Conservation (phyloP, 2,888 invertebrate species). For the Meiosimyza platycephala region DNA sequence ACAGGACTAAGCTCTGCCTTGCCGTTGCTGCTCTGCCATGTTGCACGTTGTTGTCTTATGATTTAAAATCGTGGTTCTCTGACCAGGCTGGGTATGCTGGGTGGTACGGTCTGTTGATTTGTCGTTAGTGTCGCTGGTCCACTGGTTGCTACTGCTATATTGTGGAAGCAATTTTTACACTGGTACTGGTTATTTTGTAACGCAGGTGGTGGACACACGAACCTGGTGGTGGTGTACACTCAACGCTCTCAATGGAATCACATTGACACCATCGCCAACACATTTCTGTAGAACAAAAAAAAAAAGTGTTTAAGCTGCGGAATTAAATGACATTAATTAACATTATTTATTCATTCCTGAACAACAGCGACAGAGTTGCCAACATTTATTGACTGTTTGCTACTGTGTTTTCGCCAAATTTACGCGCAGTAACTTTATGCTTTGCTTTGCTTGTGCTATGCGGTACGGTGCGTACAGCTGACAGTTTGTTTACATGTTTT, state of each 20-base stretch:
- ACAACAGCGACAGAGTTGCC: constrained; percentile 18
- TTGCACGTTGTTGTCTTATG: too few species aligned
- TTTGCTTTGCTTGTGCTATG: not conserved
- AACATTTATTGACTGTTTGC: constrained; percentile 9
- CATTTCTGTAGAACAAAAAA: not conserved
- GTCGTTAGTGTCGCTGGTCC: too few species aligned
- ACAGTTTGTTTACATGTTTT: too few species aligned
- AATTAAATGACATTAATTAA: constrained; percentile 25
- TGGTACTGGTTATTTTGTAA: not conserved
- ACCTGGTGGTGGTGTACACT: not conserved
- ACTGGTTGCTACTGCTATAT: too few species aligned
- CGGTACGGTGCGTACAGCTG: not conserved
- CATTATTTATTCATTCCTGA: constrained; percentile 24
- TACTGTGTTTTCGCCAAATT: not conserved
- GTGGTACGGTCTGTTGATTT: too few species aligned
- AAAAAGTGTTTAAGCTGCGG: constrained; percentile 23
- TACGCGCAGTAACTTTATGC: not conserved
- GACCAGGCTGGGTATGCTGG: too few species aligned
- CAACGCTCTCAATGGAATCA: too few species aligned
- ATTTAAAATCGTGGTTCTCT: too few species aligned
- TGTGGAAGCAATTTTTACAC: not conserved
- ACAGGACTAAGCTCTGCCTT: too few species aligned
- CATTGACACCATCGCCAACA: not conserved
- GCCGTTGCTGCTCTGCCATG: too few species aligned
- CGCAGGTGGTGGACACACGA: not conserved